Evolutionary conservation across 2,113 vertebrate genomes (phyloP).

Genomic region (Melanerpes formicivorus): DNA sequence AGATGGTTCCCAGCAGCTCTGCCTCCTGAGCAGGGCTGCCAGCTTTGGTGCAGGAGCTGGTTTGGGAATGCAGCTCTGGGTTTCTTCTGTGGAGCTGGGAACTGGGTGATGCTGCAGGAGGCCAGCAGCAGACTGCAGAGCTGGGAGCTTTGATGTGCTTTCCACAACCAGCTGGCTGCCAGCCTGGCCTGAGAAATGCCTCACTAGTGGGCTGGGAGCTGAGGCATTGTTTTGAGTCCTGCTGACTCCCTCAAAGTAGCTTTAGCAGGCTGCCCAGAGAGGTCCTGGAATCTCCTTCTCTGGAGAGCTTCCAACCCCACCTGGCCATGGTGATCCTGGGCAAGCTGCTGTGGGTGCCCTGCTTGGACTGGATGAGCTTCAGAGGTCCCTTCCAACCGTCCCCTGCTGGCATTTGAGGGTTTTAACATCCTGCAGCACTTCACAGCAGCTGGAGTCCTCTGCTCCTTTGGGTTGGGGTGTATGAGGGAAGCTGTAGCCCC

Average conservation of each 20-base stretch:
- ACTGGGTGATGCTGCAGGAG: not conserved
- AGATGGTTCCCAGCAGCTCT: too few relatives aligned
- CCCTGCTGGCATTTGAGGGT: too few relatives aligned
- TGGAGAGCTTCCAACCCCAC: too few relatives aligned
- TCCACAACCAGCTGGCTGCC: not conserved
- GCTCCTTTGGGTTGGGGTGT: not conserved
- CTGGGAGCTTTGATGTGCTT: not conserved
- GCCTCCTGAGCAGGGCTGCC: not conserved
- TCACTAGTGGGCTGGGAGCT: not conserved
- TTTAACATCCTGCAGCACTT: not conserved
- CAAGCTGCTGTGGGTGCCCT: too few relatives aligned
- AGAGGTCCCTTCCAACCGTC: too few relatives aligned
- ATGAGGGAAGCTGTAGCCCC: not conserved
- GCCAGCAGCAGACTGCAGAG: not conserved
- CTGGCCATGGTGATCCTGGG: too few relatives aligned
- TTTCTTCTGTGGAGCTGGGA: not conserved
- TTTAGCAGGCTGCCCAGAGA: not conserved
- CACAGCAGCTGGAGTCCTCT: not conserved
- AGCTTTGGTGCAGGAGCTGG: not conserved
- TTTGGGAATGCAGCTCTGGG: conserved; percentile 3
- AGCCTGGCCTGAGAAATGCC: not conserved
- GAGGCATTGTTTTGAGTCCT: not conserved
- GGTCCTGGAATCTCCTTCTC: too few relatives aligned
- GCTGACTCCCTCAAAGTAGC: not conserved
- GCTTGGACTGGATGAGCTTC: too few relatives aligned